Conservation (phyloP, 2,888 invertebrate species). For the Molanna angustata region DNA sequence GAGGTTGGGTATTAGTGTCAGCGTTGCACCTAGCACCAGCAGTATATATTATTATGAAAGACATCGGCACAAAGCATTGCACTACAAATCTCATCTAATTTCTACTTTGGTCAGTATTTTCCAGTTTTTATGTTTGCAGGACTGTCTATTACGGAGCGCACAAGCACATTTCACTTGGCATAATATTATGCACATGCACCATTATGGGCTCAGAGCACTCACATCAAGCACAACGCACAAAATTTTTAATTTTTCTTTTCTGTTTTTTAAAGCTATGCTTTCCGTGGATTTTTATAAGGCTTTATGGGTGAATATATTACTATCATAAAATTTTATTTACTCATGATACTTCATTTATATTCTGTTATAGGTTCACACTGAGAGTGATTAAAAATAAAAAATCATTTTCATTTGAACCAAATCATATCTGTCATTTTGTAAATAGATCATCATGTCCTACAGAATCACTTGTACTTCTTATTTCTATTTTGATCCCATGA, state of each 20-base stretch:
- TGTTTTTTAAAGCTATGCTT: slow-evolving; percentile 33
- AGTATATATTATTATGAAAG: slow-evolving; percentile 7
- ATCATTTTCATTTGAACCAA: too few species aligned
- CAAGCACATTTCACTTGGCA: slow-evolving; percentile 3
- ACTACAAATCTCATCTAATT: neutral
- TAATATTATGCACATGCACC: slow-evolving; percentile 3
- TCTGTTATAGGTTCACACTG: too few species aligned
- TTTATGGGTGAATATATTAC: slow-evolving; percentile 32
- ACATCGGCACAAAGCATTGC: slow-evolving; percentile 9
- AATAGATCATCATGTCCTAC: too few species aligned
- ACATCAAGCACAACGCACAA: slow-evolving; percentile 25
- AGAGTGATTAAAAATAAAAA: too few species aligned
- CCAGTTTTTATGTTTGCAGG: slow-evolving; percentile 2
- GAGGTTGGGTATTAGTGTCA: slow-evolving; percentile 14
- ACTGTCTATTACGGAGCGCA: neutral
- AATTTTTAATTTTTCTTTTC: slow-evolving; percentile 29
- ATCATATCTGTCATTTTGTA: too few species aligned
- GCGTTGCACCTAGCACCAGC: slow-evolving; percentile 27
- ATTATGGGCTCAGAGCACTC: slow-evolving; percentile 11
- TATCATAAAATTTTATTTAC: slow-evolving; percentile 6
- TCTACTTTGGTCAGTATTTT: too few species aligned
- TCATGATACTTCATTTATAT: too few species aligned
- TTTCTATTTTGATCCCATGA: too few species aligned
- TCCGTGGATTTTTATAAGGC: slow-evolving; percentile 32
- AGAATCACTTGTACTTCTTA: too few species aligned